phyloP scores from a whole-genome alignment of 2,797 vertebrate species.

The Simalia tracyae region DNA sequence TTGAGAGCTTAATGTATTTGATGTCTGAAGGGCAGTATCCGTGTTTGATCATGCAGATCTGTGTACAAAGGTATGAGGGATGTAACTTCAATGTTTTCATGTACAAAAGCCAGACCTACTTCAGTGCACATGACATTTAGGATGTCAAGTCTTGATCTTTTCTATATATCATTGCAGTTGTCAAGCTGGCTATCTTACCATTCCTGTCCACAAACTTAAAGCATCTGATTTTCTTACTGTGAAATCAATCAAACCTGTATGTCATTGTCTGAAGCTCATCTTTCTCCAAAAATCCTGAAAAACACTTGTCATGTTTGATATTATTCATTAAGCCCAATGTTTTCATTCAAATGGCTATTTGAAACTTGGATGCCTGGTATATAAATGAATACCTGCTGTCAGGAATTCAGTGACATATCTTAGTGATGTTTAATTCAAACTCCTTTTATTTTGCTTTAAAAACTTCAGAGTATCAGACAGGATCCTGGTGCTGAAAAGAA shows the following conservation, averaged over 20 bases:
- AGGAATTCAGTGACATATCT: constrained; percentile 9
- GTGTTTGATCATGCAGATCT: not conserved
- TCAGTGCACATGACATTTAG: not conserved
- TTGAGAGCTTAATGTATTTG: not conserved
- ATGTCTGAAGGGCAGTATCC: not conserved
- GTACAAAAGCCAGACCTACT: not conserved
- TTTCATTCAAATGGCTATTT: constrained; percentile 41
- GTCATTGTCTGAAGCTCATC: constrained; percentile 12
- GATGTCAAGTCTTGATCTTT: not conserved
- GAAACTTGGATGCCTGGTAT: constrained; percentile 32
- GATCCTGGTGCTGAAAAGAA: not conserved
- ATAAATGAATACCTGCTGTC: not conserved
- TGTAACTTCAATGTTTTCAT: not conserved
- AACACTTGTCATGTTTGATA: constrained; percentile 31
- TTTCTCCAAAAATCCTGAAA: constrained; percentile 22
- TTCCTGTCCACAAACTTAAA: not conserved
- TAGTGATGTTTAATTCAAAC: constrained; percentile 33
- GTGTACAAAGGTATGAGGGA: not conserved
- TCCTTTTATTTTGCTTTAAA: constrained; percentile 1
- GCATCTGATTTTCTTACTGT: not conserved
- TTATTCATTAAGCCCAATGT: not conserved
- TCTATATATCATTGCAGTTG: not conserved
- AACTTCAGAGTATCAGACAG: not conserved
- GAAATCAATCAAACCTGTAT: not conserved
- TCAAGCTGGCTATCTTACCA: not conserved